Conservation (phyloP, 2,113 vertebrate genomes). For the Eulemur rufifrons region DNA sequence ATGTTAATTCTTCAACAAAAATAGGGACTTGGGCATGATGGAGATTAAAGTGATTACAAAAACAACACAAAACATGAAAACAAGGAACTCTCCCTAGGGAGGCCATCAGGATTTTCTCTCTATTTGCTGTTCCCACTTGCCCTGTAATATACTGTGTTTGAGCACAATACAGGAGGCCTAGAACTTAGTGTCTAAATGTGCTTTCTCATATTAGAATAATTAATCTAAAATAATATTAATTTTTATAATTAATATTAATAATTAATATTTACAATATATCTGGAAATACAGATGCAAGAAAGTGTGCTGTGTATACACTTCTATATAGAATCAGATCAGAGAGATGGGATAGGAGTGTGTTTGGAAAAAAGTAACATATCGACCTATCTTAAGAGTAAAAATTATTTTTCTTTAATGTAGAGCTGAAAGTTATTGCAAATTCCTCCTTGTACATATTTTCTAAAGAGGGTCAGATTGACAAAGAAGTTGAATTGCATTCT, state of each 20-base stretch:
- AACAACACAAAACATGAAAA: not conserved
- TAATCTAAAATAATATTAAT: not conserved
- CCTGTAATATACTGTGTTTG: not conserved
- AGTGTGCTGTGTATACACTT: accelerated
- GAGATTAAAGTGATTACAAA: conserved; percentile 10
- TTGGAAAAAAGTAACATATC: not conserved
- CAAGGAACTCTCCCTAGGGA: not conserved
- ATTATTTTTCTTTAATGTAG: not conserved
- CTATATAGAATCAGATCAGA: not conserved
- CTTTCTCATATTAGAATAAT: not conserved
- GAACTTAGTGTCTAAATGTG: not conserved
- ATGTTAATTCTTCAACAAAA: conserved; percentile 56
- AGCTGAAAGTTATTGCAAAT: not conserved
- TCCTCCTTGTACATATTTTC: not conserved
- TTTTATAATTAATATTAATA: too few relatives aligned
- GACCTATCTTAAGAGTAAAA: not conserved
- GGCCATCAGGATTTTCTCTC: not conserved
- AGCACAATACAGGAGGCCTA: not conserved
- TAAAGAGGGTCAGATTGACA: not conserved
- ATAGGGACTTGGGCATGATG: not conserved
- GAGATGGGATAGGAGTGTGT: not conserved
- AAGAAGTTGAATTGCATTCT: not conserved
- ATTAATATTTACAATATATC: not conserved
- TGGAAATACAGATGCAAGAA: not conserved
- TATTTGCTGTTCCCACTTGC: not conserved